These are phyloP conservation scores for Eulithis testata DNA, from an alignment of 2,888 invertebrate genomes.

Conservation along the genomic window DNA sequence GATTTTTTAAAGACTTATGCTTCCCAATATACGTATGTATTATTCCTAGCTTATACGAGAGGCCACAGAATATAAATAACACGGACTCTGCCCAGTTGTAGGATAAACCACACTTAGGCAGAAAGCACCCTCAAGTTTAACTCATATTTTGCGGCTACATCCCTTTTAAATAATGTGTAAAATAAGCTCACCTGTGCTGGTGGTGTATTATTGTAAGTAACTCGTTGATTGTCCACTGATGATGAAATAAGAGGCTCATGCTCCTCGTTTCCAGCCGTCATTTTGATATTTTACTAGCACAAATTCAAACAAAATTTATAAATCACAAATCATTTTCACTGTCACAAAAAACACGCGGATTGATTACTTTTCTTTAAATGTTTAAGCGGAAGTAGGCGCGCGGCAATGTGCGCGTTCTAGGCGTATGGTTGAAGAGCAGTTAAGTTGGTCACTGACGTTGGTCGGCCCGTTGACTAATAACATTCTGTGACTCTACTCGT, in stretches of 20 bases:
- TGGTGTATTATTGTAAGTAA: slow-evolving; percentile 69
- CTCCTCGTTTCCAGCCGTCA: slow-evolving; percentile 78
- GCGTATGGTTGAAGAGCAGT: slow-evolving; percentile 10
- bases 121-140: too few relatives aligned
- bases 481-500: slow-evolving; percentile 31
- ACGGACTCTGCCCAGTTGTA: too few relatives aligned
- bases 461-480: slow-evolving; percentile 40
- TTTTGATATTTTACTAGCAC: slow-evolving; percentile 48
- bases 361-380: background rate
- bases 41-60: too few relatives aligned
- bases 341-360: slow-evolving; percentile 30
- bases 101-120: too few relatives aligned
- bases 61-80: too few relatives aligned
- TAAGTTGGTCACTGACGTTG: slow-evolving; percentile 22
- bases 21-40: too few relatives aligned
- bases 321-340: slow-evolving; percentile 52
- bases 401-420: slow-evolving; percentile 13
- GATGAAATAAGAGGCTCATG: slow-evolving; percentile 79
- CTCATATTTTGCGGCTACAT: too few relatives aligned
- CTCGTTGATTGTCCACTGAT: slow-evolving; percentile 76
- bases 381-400: slow-evolving; percentile 20
- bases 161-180: background rate
- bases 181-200: slow-evolving; percentile 55
- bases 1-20: too few relatives aligned
- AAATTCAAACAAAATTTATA: slow-evolving; percentile 30